A percentile compares a stretch with the other conserved stretches of the same genome.
phyloP scores from a whole-genome alignment of 2,888 invertebrate species.

The Gari tellinella region DNA sequence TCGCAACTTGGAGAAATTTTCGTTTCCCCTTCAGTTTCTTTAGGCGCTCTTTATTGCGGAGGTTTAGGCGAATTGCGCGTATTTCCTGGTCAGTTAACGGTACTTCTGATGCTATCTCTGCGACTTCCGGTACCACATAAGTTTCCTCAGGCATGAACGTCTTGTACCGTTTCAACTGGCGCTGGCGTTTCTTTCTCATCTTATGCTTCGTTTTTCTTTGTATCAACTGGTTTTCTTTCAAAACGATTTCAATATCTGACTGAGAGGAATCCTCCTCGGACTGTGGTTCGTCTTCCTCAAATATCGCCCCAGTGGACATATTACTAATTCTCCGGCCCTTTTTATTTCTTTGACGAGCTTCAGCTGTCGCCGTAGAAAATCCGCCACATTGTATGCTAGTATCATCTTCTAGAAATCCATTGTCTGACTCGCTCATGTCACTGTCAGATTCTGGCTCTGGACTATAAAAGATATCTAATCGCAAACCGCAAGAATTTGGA shows the following conservation, averaged over 20 bases:
- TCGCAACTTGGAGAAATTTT: conserved; percentile 59
- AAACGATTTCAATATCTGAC: conserved; percentile 59
- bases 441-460: conserved; percentile 54
- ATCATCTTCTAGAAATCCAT: conserved; percentile 19
- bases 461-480: conserved; percentile 61
- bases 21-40: conserved; percentile 52
- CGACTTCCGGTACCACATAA: conserved; percentile 15
- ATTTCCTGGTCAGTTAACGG: conserved; percentile 58
- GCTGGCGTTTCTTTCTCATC: conserved; percentile 55
- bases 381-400: conserved; percentile 45
- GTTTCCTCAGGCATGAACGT: conserved; percentile 24
- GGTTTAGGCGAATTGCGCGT: conserved; percentile 53
- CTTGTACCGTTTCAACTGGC: conserved; percentile 51
- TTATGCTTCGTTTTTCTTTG: conserved; percentile 62
- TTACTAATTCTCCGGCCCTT: not conserved
- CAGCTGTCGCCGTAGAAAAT: conserved; percentile 42
- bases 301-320: conserved; percentile 4
- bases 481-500: conserved; percentile 31
- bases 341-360: conserved; percentile 13
- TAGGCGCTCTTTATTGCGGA: conserved; percentile 46
- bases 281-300: conserved; percentile 43
- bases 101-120: conserved; percentile 9
- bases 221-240: conserved; percentile 57
- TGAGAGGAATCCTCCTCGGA: conserved; percentile 35
- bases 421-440: conserved; percentile 22